These are phyloP conservation scores for Pycnonotus jocosus DNA, from an alignment of 2,113 vertebrate species.

Conservation along the genomic window DNA sequence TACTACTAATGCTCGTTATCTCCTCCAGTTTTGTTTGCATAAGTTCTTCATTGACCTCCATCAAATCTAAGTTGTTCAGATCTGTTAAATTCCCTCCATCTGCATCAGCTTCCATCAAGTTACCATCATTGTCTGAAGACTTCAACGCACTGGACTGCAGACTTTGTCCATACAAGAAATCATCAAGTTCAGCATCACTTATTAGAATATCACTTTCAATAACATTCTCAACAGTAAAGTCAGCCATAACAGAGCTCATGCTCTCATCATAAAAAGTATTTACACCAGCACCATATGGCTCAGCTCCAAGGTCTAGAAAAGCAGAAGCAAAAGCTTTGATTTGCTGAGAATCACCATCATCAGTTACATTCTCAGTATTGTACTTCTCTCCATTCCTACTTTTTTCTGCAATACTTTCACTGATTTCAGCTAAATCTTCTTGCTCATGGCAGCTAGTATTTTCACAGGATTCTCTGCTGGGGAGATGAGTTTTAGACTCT, in stretches of 20 bases:
- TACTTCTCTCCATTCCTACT: neutral
- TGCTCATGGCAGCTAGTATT: conserved; percentile 6
- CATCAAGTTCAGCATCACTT: conserved; percentile 90
- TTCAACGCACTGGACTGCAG: conserved; percentile 25
- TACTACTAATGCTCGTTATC: neutral
- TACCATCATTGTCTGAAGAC: neutral
- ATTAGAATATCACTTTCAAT: conserved; percentile 72
- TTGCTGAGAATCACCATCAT: conserved; percentile 5
- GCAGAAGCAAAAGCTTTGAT: neutral
- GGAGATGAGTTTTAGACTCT: neutral
- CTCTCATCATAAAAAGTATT: neutral
- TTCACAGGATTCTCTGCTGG: neutral
- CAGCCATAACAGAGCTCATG: conserved; percentile 24
- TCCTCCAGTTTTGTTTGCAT: conserved; percentile 5
- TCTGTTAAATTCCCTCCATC: neutral
- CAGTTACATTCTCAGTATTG: neutral
- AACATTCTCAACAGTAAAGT: conserved; percentile 69
- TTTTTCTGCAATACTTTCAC: neutral
- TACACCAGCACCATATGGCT: neutral
- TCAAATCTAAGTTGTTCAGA: neutral
- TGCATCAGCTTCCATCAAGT: neutral
- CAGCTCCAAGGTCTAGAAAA: conserved; percentile 1
- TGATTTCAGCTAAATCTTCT: neutral
- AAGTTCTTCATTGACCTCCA: neutral
- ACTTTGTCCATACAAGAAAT: conserved; percentile 81